Conservation (phyloP, 2,113 vertebrate species). For the Choloepus hoffmanni region DNA sequence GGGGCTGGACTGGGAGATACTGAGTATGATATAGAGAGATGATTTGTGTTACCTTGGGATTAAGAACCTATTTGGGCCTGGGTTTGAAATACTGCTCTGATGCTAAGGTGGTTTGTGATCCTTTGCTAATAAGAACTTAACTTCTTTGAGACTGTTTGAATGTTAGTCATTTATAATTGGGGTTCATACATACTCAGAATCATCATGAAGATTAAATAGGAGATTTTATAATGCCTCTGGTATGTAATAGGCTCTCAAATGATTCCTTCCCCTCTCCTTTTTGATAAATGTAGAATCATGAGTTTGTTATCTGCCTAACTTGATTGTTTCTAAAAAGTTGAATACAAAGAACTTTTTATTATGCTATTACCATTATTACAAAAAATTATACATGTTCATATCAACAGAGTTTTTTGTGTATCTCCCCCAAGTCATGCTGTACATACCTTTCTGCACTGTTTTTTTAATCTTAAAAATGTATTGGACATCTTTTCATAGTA, state of each 20-base stretch:
- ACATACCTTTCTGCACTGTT: not conserved
- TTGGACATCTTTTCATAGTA: not conserved
- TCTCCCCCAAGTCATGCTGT: not conserved
- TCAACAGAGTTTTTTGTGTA: not conserved
- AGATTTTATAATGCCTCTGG: constrained; percentile 33
- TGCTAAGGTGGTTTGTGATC: not conserved
- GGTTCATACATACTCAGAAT: not conserved
- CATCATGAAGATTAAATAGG: not conserved
- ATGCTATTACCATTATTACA: not conserved
- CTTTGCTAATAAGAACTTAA: not conserved
- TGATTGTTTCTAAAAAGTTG: constrained; percentile 24
- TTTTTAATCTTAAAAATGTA: constrained; percentile 26
- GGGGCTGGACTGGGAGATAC: not conserved
- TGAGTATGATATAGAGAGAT: not conserved
- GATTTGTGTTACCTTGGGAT: not conserved
- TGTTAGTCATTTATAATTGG: not conserved
- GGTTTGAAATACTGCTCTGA: constrained; percentile 19
- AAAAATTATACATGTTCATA: not conserved
- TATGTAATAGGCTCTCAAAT: not conserved
- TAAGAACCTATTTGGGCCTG: not conserved
- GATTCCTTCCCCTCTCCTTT: not conserved
- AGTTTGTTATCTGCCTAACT: not conserved
- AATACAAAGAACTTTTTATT: not conserved
- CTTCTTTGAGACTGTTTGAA: constrained; percentile 5
- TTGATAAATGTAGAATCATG: not conserved